Base-by-base conservation (phyloP, 2,888 invertebrate species). In the Zonitis immaculata region DNA sequence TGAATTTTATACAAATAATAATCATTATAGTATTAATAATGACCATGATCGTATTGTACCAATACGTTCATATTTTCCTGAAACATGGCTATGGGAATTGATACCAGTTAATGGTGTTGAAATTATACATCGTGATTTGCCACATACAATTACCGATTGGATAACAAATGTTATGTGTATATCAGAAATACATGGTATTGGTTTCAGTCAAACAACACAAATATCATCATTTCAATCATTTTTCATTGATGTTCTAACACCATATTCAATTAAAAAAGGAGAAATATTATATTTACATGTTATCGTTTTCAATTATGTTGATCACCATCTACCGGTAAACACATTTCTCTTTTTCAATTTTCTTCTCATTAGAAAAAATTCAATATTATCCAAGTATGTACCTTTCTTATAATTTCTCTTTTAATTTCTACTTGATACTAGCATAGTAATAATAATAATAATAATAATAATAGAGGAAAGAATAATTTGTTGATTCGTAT, bases 251-350 rank as follows among this genome's bases (percentile, higher is more conserved):
- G 82, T 87, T 27, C 81, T 83, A 51, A 74, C 83, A 14, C 88
- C 89, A 0, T 82, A 82, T 54, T 82, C 83, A 0, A 78, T 88
- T 0, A 82, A 85, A 51, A 78, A 85, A 1, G 84, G 84, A 0
- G 89, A 89, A 74, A 73, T 78, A 12, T 73, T 86, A 22, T 80
- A 84, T 44, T 73, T 89, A 45, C 79, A 83, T 56, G 84, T 87
- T 14, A 80, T 86, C 0, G 77, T 89, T 42, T 88, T 85, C 75
- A 90, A 89, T 74, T 89, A 89, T 67, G 76, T 87, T 62, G 81
- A 83, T 49, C 81, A 86, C 58, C 83, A 83, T 44, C 72, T 89
- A 3, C 85, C 85, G 45, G 89, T 89, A 71, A 77, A 39, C 7
- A 6, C 3, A 42, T 32, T 44, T 28, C 22, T n/a, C n/a, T n/a